A percentile compares a stretch with the other conserved stretches of the same genome.
Evolutionary conservation across 2,797 vertebrate genomes (phyloP).

Genomic region (Cuniculus paca): DNA sequence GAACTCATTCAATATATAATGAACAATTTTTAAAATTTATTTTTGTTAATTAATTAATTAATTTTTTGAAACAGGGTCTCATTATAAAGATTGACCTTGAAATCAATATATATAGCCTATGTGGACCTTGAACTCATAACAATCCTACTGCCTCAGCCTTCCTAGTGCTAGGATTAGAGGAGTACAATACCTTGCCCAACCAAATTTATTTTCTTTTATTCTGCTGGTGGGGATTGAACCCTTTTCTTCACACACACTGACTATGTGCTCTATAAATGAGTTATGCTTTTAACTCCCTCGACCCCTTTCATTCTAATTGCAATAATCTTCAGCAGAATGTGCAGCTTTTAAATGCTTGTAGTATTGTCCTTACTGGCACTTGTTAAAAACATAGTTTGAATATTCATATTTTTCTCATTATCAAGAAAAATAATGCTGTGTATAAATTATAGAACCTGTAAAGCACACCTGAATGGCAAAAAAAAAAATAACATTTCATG

Average conservation of each 20-base stretch:
- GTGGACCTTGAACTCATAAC: too few species aligned
- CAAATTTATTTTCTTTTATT: neutral
- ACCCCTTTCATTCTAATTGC: neutral
- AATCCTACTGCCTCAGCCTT: neutral
- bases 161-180: neutral
- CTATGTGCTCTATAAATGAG: neutral
- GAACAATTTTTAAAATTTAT: neutral
- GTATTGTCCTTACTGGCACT: neutral
- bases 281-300: too few species aligned
- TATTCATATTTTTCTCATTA: neutral
- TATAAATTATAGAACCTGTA: neutral
- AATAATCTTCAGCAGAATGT: neutral
- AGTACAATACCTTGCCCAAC: neutral
- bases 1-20: neutral
- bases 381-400: neutral
- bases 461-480: neutral
- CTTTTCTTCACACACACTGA: neutral
- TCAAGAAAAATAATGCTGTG: neutral
- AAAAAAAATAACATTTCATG: neutral
- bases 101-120: too few species aligned
- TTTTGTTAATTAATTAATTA: neutral
- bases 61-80: neutral
- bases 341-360: neutral
- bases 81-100: neutral
- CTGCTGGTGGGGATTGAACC: neutral